These are phyloP conservation scores for Panagrolaimus sp. DNA, from an alignment of 1,140 invertebrate genomes.

Conservation along the genomic window DNA sequence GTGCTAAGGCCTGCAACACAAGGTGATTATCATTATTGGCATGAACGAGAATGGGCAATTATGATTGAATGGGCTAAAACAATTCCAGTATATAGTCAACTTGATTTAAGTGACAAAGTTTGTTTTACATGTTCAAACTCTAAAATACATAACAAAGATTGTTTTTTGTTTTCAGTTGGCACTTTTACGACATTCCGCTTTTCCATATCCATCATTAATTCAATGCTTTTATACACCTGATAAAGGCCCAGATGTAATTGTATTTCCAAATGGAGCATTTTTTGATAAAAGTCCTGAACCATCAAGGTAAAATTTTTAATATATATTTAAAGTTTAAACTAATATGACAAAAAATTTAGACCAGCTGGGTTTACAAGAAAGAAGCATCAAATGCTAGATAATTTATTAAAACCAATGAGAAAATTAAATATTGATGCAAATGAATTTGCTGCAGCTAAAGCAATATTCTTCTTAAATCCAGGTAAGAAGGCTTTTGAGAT, in stretches of 20 bases:
- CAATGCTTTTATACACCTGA: constrained; percentile 56
- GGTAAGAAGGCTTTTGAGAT: constrained; percentile 24
- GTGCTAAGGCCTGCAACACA: constrained; percentile 2
- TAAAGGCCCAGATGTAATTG: constrained; percentile 51
- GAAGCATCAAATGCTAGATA: constrained; percentile 57
- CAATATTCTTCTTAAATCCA: constrained; percentile 58
- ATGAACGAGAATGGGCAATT: constrained; percentile 54
- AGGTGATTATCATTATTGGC: constrained; percentile 51
- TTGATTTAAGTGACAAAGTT: constrained; percentile 50
- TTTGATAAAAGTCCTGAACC: constrained; percentile 54
- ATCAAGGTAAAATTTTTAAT: constrained; percentile 37
- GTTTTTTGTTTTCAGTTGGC: constrained; percentile 47
- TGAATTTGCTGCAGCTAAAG: constrained; percentile 56
- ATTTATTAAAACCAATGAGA: constrained; percentile 53
- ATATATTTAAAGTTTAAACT: constrained; percentile 10
- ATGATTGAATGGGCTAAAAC: constrained; percentile 59
- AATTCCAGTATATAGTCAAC: constrained; percentile 42
- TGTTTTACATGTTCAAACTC: not conserved
- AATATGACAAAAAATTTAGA: constrained; percentile 26
- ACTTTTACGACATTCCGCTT: constrained; percentile 54
- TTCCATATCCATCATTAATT: constrained; percentile 55
- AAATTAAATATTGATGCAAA: constrained; percentile 51
- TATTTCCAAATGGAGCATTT: constrained; percentile 56
- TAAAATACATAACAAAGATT: constrained; percentile 17
- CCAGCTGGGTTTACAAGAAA: constrained; percentile 56